Percentiles rank a stretch among this genome's conserved stretches.
phyloP scores from a whole-genome alignment of 2,113 vertebrate genomes.

The Labeo catla region DNA sequence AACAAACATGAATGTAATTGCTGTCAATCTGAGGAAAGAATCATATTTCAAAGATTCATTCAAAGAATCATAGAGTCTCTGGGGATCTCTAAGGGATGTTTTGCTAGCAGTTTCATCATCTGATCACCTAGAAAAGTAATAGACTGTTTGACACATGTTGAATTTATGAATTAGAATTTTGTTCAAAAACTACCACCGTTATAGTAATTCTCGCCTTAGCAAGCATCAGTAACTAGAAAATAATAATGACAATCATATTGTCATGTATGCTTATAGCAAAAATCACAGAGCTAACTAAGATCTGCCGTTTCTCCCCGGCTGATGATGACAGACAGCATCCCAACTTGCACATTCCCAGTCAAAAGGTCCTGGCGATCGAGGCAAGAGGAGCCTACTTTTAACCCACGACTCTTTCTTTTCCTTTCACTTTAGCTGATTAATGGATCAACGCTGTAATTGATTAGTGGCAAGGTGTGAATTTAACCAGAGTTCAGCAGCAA shows the following conservation, averaged over 20 bases:
- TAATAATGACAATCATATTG: background rate
- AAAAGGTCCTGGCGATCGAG: background rate
- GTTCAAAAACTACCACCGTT: background rate
- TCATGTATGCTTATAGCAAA: background rate
- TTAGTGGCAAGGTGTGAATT: slow-evolving; percentile 94
- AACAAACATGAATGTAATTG: background rate
- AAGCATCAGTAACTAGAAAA: background rate
- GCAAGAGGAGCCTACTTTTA: slow-evolving; percentile 68
- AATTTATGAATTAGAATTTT: background rate
- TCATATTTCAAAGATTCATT: background rate
- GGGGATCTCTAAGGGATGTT: background rate
- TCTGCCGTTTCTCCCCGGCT: background rate
- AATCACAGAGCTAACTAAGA: background rate
- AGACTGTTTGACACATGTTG: background rate
- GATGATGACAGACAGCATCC: slow-evolving; percentile 21
- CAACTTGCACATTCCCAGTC: slow-evolving; percentile 31
- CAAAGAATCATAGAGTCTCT: too few relatives aligned
- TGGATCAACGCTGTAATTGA: slow-evolving; percentile 97
- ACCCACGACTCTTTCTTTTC: slow-evolving; percentile 87
- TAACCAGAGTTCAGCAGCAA: slow-evolving; percentile 90
- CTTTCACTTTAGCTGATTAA: slow-evolving; percentile 92
- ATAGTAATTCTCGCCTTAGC: background rate
- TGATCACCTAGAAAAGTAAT: background rate
- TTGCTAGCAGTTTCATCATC: background rate
- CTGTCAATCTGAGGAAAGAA: background rate